Evolutionary conservation across 1,140 invertebrate species (phyloP).

Genomic region (Orius laevigatus): DNA sequence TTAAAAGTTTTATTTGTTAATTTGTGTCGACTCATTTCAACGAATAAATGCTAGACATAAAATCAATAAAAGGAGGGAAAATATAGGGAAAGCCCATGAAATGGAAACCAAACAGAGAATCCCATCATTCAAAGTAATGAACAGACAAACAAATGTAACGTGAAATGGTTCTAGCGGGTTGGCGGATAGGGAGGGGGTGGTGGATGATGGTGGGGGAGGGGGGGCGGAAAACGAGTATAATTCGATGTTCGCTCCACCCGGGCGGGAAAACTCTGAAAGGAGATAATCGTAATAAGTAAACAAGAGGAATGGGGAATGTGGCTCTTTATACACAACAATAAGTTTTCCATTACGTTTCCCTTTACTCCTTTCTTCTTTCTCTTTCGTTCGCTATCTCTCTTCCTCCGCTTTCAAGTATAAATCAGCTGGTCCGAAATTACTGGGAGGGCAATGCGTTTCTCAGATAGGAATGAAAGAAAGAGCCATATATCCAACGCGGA

Average conservation of each 20-base stretch:
- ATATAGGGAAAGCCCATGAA: neutral
- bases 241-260: neutral
- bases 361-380: neutral
- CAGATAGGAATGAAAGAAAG: conserved; percentile 12
- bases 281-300: conserved; percentile 8
- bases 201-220: too few species aligned
- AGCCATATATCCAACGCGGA: conserved; percentile 6
- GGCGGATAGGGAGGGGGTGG: neutral
- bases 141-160: neutral
- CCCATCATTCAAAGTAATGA: neutral
- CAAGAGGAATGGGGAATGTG: conserved; percentile 1
- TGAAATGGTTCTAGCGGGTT: too few species aligned
- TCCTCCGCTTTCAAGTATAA: conserved; percentile 9
- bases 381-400: neutral
- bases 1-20: too few species aligned
- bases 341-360: conserved; percentile 1
- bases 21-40: too few species aligned
- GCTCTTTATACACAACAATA: conserved; percentile 8
- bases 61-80: too few species aligned
- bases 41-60: too few species aligned
- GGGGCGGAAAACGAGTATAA: too few species aligned
- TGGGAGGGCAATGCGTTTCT: conserved; percentile 11
- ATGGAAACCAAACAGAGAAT: conserved; percentile 5
- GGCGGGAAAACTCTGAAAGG: conserved; percentile 1
- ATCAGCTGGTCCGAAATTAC: conserved; percentile 8